Conservation (phyloP, 2,797 vertebrate genomes). For the Argentina silus region DNA sequence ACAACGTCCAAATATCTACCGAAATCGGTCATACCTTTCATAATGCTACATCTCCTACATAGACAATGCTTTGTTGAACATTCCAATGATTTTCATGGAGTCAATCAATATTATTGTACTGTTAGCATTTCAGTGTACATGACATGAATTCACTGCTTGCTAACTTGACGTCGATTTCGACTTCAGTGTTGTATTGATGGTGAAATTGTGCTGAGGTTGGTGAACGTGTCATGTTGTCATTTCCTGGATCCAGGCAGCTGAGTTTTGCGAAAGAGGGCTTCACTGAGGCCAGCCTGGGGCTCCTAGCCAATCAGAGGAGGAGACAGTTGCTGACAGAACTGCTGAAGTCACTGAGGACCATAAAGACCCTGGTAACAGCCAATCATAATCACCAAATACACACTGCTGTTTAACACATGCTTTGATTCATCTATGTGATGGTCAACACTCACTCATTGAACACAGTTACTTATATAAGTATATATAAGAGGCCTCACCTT, state of each 20-base stretch:
- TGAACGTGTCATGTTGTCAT: conserved; percentile 3
- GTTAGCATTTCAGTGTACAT: too few relatives aligned
- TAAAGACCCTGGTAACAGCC: conserved; percentile 92
- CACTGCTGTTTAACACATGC: background rate
- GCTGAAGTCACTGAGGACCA: conserved; percentile 95
- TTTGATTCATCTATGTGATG: background rate
- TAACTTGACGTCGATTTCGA: too few relatives aligned
- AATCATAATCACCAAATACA: background rate
- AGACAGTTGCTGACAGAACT: conserved; percentile 93
- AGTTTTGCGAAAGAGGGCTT: conserved; percentile 93
- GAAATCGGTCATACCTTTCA: too few relatives aligned
- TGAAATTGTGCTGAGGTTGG: too few relatives aligned
- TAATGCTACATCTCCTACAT: too few relatives aligned
- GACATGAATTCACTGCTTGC: too few relatives aligned
- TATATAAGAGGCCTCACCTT: too few relatives aligned
- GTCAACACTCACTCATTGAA: background rate
- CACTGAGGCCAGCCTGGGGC: conserved; percentile 94
- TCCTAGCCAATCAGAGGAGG: conserved; percentile 94
- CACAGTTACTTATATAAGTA: background rate
- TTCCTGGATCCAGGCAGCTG: conserved; percentile 82
- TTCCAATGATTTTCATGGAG: too few relatives aligned
- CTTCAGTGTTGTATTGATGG: too few relatives aligned
- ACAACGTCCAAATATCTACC: too few relatives aligned
- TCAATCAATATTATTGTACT: too few relatives aligned
- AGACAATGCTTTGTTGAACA: too few relatives aligned